A percentile compares a stretch with the other conserved stretches of the same genome.
phyloP scores from a whole-genome alignment of 2,113 vertebrate species.

The Alces alces region DNA sequence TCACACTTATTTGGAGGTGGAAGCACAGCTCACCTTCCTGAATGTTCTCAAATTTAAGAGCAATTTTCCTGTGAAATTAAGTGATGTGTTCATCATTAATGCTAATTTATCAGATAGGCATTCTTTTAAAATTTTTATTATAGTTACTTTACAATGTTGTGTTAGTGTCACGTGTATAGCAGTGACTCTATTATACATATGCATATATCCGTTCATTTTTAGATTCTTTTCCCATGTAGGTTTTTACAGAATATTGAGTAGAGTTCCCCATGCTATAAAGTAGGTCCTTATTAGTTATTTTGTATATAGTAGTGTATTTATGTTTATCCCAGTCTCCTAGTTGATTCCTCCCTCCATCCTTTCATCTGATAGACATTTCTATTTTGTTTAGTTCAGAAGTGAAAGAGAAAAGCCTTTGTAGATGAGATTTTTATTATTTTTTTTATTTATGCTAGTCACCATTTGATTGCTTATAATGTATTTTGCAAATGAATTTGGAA shows the following conservation, averaged over 20 bases:
- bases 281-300: not conserved
- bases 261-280: not conserved
- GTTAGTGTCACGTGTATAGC: not conserved
- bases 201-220: not conserved
- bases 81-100: not conserved
- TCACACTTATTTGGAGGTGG: not conserved
- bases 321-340: not conserved
- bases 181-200: not conserved
- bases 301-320: not conserved
- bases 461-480: not conserved
- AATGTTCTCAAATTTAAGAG: conserved; percentile 15
- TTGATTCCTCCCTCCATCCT: not conserved
- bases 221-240: not conserved
- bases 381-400: conserved; percentile 7
- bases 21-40: not conserved
- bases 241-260: not conserved
- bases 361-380: not conserved
- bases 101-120: not conserved
- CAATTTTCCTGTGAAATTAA: conserved; percentile 21
- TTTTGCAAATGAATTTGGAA: not conserved
- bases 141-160: not conserved
- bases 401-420: not conserved
- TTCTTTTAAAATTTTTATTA: not conserved
- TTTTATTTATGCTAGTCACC: not conserved
- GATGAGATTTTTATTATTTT: not conserved